A percentile compares a stretch with the other conserved stretches of the same genome.
Evolutionary conservation across 2,797 vertebrate genomes (phyloP).

Genomic region (Falco cherrug): DNA sequence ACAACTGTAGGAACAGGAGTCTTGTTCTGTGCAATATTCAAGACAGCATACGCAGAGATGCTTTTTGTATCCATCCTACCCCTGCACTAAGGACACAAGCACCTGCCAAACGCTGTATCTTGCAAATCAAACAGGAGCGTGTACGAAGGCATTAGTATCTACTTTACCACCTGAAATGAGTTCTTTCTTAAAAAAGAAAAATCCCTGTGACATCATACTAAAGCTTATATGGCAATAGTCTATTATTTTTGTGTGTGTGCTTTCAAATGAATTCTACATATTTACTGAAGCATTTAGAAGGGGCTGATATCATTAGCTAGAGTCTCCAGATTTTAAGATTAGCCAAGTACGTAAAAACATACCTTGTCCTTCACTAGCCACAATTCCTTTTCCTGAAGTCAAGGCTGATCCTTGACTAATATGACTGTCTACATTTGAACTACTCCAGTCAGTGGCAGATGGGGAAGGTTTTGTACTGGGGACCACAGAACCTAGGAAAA

Average conservation of each 20-base stretch:
- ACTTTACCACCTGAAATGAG: fast-evolving
- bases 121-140: not conserved
- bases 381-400: constrained; percentile 43
- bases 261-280: not conserved
- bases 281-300: not conserved
- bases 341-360: not conserved
- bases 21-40: not conserved
- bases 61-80: not conserved
- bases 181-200: too few relatives aligned
- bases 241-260: not conserved
- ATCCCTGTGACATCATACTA: not conserved
- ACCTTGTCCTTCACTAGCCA: constrained; percentile 71
- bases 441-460: constrained; percentile 71
- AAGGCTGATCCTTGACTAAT: constrained; percentile 57
- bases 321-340: not conserved
- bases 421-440: constrained; percentile 63
- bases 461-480: constrained; percentile 61
- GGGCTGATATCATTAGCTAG: not conserved
- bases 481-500: constrained; percentile 29
- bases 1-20: not conserved
- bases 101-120: not conserved
- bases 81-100: not conserved
- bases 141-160: not conserved
- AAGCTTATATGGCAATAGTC: not conserved
- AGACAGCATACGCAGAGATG: not conserved